Evolutionary conservation across 2,888 invertebrate species (phyloP), one percentile per base, ranked within the genome.

Genomic region (Orchesellides sinensis): DNA sequence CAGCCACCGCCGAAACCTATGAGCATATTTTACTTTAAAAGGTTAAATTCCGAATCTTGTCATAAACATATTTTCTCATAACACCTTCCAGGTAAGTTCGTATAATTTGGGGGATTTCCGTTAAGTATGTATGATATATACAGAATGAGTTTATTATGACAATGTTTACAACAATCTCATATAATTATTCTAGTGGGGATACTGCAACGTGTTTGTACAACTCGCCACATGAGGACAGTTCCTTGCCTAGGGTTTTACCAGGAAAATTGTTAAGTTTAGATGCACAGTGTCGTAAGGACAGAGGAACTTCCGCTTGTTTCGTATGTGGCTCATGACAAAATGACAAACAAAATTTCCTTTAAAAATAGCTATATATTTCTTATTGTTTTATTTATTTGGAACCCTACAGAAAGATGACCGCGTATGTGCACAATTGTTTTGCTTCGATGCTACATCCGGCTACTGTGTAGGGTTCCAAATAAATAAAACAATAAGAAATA

Each of bases 71-170:
- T n/a, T n/a, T n/a, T n/a, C n/a, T n/a, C n/a, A n/a, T n/a, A n/a
- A n/a, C n/a, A n/a, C n/a, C n/a, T n/a, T n/a, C n/a, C n/a, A n/a
- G n/a, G n/a, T n/a, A n/a, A n/a, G n/a, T n/a, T n/a, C n/a, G n/a
- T n/a, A n/a, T n/a, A n/a, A n/a, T n/a, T n/a, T n/a, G n/a, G n/a
- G n/a, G n/a, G n/a, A n/a, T n/a, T n/a, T n/a, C n/a, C n/a, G n/a
- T n/a, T n/a, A n/a, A n/a, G n/a, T n/a, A n/a, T n/a, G n/a, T n/a
- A n/a, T n/a, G n/a, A n/a, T n/a, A n/a, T n/a, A n/a, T n/a, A n/a
- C n/a, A 97, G 89, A 97, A 98, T 90, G 97, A 97, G 73, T 98
- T 95, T 91, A 98, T 98, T 89, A 98, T 97, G 97, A 96, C n/a
- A n/a, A n/a, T n/a, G n/a, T n/a, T n/a, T n/a, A n/a, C n/a, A n/a